Conservation (phyloP, 2,797 vertebrate species). For the Eospalax fontanierii region DNA sequence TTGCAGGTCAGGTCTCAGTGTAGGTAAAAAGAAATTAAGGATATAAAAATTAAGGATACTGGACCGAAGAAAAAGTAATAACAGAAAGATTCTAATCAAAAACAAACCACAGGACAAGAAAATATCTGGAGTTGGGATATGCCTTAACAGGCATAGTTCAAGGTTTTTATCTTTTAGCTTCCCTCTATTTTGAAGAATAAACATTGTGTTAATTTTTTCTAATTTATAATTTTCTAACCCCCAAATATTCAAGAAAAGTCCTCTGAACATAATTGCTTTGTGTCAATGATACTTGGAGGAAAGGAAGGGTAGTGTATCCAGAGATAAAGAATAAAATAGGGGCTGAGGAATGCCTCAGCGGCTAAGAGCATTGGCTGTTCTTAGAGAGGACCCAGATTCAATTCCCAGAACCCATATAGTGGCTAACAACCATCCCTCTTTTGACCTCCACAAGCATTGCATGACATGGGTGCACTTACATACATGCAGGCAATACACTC, state of each 20-base stretch:
- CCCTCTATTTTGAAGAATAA: constrained; percentile 21
- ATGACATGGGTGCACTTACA: too few relatives aligned
- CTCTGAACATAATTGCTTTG: background rate
- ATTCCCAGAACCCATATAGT: too few relatives aligned
- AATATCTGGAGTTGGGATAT: background rate
- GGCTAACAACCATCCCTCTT: too few relatives aligned
- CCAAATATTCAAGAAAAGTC: constrained; percentile 19
- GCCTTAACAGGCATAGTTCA: background rate
- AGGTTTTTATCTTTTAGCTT: constrained; percentile 14
- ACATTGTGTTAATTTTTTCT: background rate
- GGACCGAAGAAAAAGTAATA: background rate
- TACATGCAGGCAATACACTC: too few relatives aligned
- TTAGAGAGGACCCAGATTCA: too few relatives aligned
- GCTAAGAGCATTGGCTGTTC: too few relatives aligned
- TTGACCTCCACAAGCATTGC: too few relatives aligned
- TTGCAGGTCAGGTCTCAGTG: background rate
- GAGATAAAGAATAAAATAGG: background rate
- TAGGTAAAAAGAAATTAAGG: background rate
- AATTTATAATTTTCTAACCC: constrained; percentile 9
- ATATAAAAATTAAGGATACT: background rate
- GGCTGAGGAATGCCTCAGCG: too few relatives aligned
- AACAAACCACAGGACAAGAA: background rate
- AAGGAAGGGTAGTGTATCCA: background rate
- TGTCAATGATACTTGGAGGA: background rate
- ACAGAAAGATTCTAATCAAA: background rate